Base-by-base conservation (phyloP, 2,797 vertebrate genomes). In the Sebastiscus albofasciatus region DNA sequence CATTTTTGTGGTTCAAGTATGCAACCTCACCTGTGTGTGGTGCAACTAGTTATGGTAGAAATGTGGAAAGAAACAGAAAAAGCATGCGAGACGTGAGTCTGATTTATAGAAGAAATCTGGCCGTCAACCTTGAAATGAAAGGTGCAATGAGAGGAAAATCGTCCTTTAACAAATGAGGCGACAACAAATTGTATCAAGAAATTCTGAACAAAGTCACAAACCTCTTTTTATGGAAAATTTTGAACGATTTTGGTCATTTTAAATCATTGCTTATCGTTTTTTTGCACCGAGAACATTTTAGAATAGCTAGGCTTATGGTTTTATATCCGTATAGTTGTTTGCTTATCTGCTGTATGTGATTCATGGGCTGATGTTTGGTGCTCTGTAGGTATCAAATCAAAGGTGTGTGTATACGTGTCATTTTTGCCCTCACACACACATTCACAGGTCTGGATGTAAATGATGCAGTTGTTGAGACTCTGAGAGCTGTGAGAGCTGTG, bases 391-490 rank as follows among this genome's bases (percentile, higher is more conserved):
- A 68, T 80, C 18, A 68, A 67, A 66, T 72, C 29, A 79, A 74
- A 77, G 70, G 36, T 62, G 24, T 80, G 52, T 81, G 70, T 67
- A 16, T 54, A 79, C 66, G 56, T 87, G 74, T 80, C 31, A 61
- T 71, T 77, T 83, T 66, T 20, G 13, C 67, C 59, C 22, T 66
- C 5, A 65, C 80, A 42, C 70, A 52, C 55, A 67, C 67, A 13
- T 61, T 24, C 61, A 68, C 27, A 81, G 65, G 34, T 33, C 22
- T 67, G 56, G n/a, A 46, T 70, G 83, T 91, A 88, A 92, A 94
- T 91, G 81, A 90, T 90, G 82, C 88, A 75, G 83, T 91, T 93
- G 87, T 94, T 87, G 59, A 54, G 79, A 67, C 36, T 76, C 59
- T 42, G 69, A 46, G 83, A 60, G 84, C 78, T 74, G 87, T 42